phyloP scores from a whole-genome alignment of 1,140 invertebrate genomes.

The Calosoma granatense region DNA sequence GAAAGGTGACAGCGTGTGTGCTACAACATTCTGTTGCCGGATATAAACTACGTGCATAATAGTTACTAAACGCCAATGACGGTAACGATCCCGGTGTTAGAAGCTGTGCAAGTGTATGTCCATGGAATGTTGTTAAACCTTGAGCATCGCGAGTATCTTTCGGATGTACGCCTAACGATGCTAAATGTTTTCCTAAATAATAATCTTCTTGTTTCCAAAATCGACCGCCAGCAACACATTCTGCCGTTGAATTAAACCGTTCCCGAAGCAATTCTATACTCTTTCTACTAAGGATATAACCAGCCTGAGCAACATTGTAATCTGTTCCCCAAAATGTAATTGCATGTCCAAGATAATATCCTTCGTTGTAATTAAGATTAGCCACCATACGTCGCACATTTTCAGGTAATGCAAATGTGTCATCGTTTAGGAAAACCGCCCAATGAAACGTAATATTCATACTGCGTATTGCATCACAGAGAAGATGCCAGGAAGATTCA shows the following conservation, averaged over 20 bases:
- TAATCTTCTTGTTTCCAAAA: conserved; percentile 47
- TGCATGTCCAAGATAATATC: conserved; percentile 41
- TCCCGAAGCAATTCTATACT: conserved; percentile 29
- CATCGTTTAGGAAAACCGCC: conserved; percentile 38
- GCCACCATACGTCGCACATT: conserved; percentile 38
- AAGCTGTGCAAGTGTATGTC: conserved; percentile 35
- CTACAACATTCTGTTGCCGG: conserved; percentile 36
- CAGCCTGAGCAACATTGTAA: conserved; percentile 41
- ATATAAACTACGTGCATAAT: conserved; percentile 37
- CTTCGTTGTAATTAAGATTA: conserved; percentile 28
- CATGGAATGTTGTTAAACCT: conserved; percentile 37
- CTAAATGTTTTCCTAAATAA: conserved; percentile 43
- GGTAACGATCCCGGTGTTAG: conserved; percentile 34
- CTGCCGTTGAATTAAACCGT: conserved; percentile 34
- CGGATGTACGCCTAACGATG: conserved; percentile 34
- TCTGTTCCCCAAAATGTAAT: conserved; percentile 36
- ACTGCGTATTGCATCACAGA: conserved; percentile 35
- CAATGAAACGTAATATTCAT: conserved; percentile 25
- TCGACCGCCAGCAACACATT: conserved; percentile 36
- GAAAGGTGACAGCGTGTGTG: conserved; percentile 35
- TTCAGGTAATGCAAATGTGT: conserved; percentile 38
- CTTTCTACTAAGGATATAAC: conserved; percentile 38
- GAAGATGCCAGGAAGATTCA: conserved; percentile 36
- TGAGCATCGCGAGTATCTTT: conserved; percentile 38
- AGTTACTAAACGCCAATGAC: conserved; percentile 29